Evolutionary conservation across 2,797 vertebrate genomes (phyloP).

Genomic region (Natrix natrix): DNA sequence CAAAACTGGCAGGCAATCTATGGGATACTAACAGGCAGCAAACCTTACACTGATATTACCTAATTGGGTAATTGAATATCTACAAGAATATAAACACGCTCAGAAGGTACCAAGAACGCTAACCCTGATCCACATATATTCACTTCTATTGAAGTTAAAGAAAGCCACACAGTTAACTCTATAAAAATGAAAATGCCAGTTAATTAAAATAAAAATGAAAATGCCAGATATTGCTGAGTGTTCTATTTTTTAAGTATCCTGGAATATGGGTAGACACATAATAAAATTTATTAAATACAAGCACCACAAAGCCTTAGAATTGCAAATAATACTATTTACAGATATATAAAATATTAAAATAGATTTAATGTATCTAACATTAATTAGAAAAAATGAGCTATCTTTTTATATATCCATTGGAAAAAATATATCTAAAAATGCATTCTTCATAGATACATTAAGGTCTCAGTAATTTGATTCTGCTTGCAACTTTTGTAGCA

Average conservation of each 20-base stretch:
- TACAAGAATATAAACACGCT: neutral
- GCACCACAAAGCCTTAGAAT: neutral
- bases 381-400: neutral
- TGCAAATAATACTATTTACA: neutral
- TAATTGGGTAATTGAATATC: neutral
- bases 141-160: neutral
- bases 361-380: neutral
- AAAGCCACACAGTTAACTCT: neutral
- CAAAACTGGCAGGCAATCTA: neutral
- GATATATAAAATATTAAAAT: neutral
- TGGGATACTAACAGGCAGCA: neutral
- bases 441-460: neutral
- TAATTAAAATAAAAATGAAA: neutral
- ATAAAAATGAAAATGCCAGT: neutral
- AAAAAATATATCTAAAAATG: neutral
- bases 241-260: neutral
- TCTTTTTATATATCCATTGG: neutral
- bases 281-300: neutral
- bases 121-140: neutral
- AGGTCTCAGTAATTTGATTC: neutral
- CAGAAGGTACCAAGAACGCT: neutral
- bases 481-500: neutral
- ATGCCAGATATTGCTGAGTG: neutral
- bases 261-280: neutral
- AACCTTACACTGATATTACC: neutral